Evolutionary conservation across 2,797 vertebrate genomes (phyloP).

Genomic region (Urophycis tenuis): DNA sequence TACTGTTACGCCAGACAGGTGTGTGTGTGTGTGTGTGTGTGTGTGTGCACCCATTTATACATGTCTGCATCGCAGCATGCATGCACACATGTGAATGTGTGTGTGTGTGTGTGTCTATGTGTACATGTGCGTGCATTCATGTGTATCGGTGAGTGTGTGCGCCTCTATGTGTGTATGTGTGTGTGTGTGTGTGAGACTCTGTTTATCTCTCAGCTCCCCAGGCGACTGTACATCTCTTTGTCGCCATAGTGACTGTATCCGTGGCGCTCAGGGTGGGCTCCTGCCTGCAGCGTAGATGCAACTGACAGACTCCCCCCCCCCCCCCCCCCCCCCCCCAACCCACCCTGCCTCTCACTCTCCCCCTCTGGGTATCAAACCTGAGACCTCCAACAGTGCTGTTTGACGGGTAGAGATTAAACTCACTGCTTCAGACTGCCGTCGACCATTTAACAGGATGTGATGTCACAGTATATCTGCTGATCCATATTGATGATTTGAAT

Average conservation of each 20-base stretch:
- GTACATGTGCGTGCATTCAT: background rate
- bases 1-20: constrained; percentile 21
- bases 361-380: background rate
- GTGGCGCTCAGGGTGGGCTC: constrained; percentile 23
- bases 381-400: background rate
- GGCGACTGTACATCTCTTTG: constrained; percentile 47
- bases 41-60: background rate
- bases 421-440: background rate
- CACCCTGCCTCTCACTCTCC: background rate
- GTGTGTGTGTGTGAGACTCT: constrained; percentile 35
- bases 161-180: too few relatives aligned
- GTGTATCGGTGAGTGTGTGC: too few relatives aligned
- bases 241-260: constrained; percentile 49
- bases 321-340: background rate
- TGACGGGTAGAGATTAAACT: background rate
- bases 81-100: too few relatives aligned
- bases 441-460: too few relatives aligned
- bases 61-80: background rate
- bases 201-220: constrained; percentile 3
- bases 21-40: too few relatives aligned
- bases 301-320: background rate
- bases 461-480: background rate
- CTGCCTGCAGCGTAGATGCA: constrained; percentile 20
- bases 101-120: too few relatives aligned
- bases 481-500: background rate